A percentile compares a stretch with the other conserved stretches of the same genome.
Evolutionary conservation across 2,797 vertebrate genomes (phyloP).

Genomic region (Threskiornis aethiopicus): DNA sequence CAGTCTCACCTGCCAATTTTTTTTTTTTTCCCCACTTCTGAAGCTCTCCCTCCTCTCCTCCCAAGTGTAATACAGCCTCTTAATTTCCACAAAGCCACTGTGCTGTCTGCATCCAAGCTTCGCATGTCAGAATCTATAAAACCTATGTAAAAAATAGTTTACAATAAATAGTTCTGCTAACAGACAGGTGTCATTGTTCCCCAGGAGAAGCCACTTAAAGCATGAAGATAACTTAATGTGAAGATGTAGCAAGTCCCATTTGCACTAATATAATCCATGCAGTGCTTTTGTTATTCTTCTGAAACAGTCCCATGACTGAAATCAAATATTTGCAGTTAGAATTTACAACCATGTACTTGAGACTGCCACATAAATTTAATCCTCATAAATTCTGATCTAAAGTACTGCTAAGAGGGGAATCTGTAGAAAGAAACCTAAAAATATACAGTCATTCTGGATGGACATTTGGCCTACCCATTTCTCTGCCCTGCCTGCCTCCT

Average conservation of each 20-base stretch:
- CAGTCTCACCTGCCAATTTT: not conserved
- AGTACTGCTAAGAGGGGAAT: not conserved
- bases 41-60: not conserved
- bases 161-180: not conserved
- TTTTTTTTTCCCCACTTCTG: not conserved
- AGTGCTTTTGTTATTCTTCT: not conserved
- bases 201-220: not conserved
- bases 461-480: not conserved
- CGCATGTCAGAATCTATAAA: not conserved
- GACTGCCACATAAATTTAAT: not conserved
- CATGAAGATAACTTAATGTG: not conserved
- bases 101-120: not conserved
- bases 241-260: not conserved
- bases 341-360: not conserved
- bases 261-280: not conserved
- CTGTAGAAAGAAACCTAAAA: not conserved
- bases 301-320: not conserved
- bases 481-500: not conserved
- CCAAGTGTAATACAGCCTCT: not conserved
- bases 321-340: not conserved
- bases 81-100: not conserved
- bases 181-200: not conserved
- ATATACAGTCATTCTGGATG: not conserved
- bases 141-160: not conserved
- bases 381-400: not conserved